Base-by-base conservation (phyloP, 1,140 invertebrate species). In the Eubasilissa regina region DNA sequence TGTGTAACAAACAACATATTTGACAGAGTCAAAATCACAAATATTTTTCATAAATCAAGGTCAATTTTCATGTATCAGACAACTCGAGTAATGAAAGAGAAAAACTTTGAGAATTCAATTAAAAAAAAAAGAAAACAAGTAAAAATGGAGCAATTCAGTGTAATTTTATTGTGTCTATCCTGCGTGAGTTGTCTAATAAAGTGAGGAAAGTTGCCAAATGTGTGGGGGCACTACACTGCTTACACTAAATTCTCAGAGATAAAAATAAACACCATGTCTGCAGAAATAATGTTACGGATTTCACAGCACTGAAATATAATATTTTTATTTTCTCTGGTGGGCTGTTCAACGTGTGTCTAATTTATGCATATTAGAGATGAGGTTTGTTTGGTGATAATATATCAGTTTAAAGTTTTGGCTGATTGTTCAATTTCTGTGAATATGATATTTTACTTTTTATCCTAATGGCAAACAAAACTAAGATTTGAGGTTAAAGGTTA, bases 231-330 rank as follows among this genome's bases (percentile, higher is more conserved):
- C 21, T 12, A 21, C n/a, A 48, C 48, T 35, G 19, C 15, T 13
- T n/a, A 56, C 12, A 56, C 35, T 74, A 17, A 55, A 44, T 55
- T 9, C 13, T 35, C 70, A 35, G 70, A 56, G 70, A 74, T 74
- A 74, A 74, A 74, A 74, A 74, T 76, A 76, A 76, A 76, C 53
- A 56, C 73, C 25, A 1, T 58, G 48, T 8, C 51, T 58, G 56
- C 21, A 75, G 25, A 17, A 58, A 58, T 45, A 47, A 58, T 73
- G 43, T 21, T 21, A 51, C 66, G 13, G 15, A 70, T 70, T 70
- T 47, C 66, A 47, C 66, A 70, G 44, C 44, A 21, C 47, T 19
- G 8, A 70, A 70, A 70, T 53, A 66, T 64, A 13, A 35, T 35
- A 51, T 51, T 51, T 51, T 51, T 51, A 51, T 51, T 51, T 51